phyloP scores from a whole-genome alignment of 2,888 invertebrate species.

The Phalangium opilio region DNA sequence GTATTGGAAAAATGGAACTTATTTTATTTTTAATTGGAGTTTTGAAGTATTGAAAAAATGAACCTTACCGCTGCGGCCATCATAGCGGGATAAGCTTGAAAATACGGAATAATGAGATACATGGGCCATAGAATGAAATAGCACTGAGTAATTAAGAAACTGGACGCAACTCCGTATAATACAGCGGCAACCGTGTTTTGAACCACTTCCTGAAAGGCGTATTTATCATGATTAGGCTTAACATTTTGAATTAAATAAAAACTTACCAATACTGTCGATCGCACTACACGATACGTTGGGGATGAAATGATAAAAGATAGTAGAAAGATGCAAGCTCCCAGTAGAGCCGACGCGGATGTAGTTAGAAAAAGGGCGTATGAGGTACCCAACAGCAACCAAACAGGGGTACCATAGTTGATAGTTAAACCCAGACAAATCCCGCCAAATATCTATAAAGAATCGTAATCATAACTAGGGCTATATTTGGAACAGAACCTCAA shows the following conservation, averaged over 20 bases:
- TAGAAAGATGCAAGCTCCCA: conserved; percentile 56
- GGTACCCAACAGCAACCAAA: conserved; percentile 55
- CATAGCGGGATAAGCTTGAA: conserved; percentile 74
- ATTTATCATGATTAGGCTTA: background rate
- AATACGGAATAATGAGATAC: conserved; percentile 55
- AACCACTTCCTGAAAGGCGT: conserved; percentile 47
- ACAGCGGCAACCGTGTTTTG: conserved; percentile 62
- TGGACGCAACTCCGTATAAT: conserved; percentile 60
- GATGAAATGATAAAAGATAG: conserved; percentile 62
- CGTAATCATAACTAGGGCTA: no score
- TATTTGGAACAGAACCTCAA: no score
- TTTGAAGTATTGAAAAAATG: conserved; percentile 4
- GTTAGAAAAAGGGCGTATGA: conserved; percentile 66
- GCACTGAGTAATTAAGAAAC: conserved; percentile 62
- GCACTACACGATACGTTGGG: conserved; percentile 54
- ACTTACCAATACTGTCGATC: conserved; percentile 71
- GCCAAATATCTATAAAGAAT: conserved; percentile 46
- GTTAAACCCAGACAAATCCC: conserved; percentile 66
- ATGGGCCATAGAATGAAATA: conserved; percentile 58
- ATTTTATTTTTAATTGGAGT: conserved; percentile 31
- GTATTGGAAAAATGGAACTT: conserved; percentile 32
- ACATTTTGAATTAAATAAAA: conserved; percentile 4
- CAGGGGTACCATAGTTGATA: conserved; percentile 57
- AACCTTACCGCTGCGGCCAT: conserved; percentile 64
- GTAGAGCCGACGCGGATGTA: conserved; percentile 60